Percentiles rank a stretch among this genome's conserved stretches.
These are phyloP conservation scores for Agonopterix alstromeriana DNA, from an alignment of 2,888 invertebrate genomes.

Conservation along the genomic window DNA sequence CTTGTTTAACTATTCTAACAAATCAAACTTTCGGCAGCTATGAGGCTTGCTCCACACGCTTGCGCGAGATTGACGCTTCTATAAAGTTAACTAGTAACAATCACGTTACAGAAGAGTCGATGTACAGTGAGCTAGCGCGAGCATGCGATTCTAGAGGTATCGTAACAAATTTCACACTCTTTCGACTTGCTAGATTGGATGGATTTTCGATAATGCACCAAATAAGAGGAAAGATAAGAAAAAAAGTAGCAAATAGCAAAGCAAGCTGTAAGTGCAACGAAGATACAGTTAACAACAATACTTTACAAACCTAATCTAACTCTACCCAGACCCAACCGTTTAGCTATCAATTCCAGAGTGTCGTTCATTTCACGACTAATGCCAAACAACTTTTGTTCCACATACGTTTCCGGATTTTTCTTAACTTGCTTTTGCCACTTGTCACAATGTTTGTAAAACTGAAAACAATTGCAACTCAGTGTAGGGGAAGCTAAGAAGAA, in stretches of 20 bases:
- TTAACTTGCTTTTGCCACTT: slow-evolving; percentile 83
- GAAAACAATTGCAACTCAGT: slow-evolving; percentile 55
- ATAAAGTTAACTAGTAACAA: no score
- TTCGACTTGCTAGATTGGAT: no score
- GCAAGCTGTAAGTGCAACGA: slow-evolving; percentile 28
- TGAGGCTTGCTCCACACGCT: no score
- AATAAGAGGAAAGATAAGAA: no score
- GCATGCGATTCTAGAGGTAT: no score
- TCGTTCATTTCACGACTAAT: slow-evolving; percentile 73
- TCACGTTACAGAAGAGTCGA: no score
- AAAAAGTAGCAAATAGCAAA: slow-evolving; percentile 39
- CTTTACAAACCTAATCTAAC: slow-evolving; percentile 69
- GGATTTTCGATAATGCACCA: no score
- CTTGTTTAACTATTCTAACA: no score
- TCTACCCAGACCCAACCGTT: slow-evolving; percentile 75
- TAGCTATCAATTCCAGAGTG: slow-evolving; percentile 76
- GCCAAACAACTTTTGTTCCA: slow-evolving; percentile 74
- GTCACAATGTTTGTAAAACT: slow-evolving; percentile 88
- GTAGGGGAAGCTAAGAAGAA: slow-evolving; percentile 29
- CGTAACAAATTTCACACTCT: no score
- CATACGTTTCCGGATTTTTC: slow-evolving; percentile 78
- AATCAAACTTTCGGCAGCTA: no score
- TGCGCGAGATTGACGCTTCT: no score
- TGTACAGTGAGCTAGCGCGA: no score
- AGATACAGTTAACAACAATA: not conserved